Conservation (phyloP, 92 coral and sea anemone genomes). For the Blastomussa wellsi region DNA sequence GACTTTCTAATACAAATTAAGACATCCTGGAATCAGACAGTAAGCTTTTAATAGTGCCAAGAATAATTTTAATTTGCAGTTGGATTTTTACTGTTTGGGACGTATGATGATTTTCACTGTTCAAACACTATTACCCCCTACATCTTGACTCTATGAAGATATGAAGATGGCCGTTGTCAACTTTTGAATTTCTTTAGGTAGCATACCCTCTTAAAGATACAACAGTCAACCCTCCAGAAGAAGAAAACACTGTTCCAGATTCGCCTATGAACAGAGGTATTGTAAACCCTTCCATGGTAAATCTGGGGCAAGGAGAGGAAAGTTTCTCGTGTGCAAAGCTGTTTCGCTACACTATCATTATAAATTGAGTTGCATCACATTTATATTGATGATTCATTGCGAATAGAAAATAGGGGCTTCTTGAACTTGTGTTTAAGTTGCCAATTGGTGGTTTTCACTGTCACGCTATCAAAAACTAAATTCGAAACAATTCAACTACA, state of each 20-base stretch:
- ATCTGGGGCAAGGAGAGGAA: background rate
- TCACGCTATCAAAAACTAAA: no score
- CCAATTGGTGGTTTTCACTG: no score
- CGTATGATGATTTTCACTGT: background rate
- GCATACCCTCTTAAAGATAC: constrained; percentile 34
- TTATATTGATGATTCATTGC: no score
- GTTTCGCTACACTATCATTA: no score
- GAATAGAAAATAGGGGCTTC: no score
- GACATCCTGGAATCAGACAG: background rate
- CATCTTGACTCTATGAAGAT: background rate
- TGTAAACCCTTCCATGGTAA: background rate
- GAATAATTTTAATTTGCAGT: background rate
- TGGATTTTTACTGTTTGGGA: background rate
- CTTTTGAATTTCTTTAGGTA: constrained; percentile 14
- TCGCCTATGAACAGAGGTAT: constrained; percentile 96
- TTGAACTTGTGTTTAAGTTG: background rate
- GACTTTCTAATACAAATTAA: background rate
- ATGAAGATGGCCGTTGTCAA: background rate
- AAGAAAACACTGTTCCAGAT: constrained; percentile 83
- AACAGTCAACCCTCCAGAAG: constrained; percentile 37
- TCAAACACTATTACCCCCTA: background rate
- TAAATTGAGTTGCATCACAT: no score
- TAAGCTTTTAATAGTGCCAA: background rate
- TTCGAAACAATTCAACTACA: no score
- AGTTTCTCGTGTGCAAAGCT: no score